These are phyloP conservation scores for Drosophila repleta DNA, from an alignment of 1,140 invertebrate species.

Conservation along the genomic window DNA sequence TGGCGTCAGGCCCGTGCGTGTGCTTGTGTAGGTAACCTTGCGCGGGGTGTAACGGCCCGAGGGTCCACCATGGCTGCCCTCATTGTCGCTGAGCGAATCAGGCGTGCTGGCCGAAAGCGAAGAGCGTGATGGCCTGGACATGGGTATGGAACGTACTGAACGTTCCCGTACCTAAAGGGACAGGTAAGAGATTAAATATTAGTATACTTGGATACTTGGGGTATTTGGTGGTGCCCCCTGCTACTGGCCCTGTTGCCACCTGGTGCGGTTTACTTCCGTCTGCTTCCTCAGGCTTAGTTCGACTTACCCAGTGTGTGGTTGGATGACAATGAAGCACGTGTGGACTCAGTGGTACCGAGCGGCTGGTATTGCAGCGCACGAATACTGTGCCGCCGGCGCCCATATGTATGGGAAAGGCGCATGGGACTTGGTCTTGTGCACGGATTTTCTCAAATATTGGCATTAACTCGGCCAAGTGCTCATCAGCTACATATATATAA, in stretches of 20 bases:
- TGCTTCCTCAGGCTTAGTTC: constrained; percentile 11
- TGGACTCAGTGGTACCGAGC: constrained; percentile 83
- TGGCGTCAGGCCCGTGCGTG: constrained; percentile 85
- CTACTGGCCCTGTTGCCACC: constrained; percentile 11
- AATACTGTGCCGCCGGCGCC: constrained; percentile 85
- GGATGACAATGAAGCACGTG: constrained; percentile 85
- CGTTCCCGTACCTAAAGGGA: constrained; percentile 92
- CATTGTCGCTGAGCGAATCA: constrained; percentile 94
- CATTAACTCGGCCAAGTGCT: constrained; percentile 96
- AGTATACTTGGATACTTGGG: background rate
- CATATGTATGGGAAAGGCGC: constrained; percentile 94
- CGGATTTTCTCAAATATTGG: constrained; percentile 96
- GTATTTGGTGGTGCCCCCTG: constrained; percentile 17
- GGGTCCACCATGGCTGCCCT: constrained; percentile 88
- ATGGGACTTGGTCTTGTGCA: constrained; percentile 93
- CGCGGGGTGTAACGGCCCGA: constrained; percentile 85
- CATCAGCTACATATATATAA: constrained; percentile 88
- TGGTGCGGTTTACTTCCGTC: constrained; percentile 2
- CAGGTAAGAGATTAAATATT: background rate
- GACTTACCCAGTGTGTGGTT: constrained; percentile 88
- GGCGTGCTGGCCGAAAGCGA: constrained; percentile 92
- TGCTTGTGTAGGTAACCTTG: constrained; percentile 86
- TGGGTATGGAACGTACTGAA: constrained; percentile 92
- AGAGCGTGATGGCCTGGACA: constrained; percentile 89
- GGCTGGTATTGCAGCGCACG: constrained; percentile 83